Conservation (phyloP, 1,140 invertebrate genomes). For the Dolichoris vasculosae region DNA sequence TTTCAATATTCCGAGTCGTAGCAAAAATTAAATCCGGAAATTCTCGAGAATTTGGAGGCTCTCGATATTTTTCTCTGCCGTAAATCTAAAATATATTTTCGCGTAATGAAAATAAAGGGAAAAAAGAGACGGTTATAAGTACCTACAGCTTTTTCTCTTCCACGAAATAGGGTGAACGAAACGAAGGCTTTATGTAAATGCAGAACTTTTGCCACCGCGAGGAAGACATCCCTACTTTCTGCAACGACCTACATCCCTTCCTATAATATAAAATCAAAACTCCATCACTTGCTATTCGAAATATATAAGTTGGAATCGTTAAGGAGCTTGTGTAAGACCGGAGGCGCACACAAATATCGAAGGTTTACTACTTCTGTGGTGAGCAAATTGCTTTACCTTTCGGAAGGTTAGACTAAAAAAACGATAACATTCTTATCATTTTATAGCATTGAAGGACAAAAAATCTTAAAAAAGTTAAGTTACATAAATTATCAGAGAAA, state of each 20-base stretch:
- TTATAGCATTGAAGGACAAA: neutral
- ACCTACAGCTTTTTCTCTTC: neutral
- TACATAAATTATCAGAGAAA: neutral
- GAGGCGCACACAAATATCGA: neutral
- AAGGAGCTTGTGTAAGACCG: neutral
- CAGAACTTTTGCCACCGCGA: neutral
- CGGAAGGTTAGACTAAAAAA: neutral
- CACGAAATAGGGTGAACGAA: neutral
- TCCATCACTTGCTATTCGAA: neutral
- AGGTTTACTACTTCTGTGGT: neutral
- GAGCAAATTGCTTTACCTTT: neutral
- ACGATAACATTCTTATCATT: neutral
- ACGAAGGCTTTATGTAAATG: constrained; percentile 12
- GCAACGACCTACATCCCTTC: neutral
- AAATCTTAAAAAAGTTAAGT: neutral
- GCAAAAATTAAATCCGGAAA: too few species aligned
- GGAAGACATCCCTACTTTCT: neutral
- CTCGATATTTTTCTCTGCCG: neutral
- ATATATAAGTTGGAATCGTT: neutral
- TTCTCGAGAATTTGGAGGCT: neutral
- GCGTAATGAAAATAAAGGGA: neutral
- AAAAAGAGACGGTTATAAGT: neutral
- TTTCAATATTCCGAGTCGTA: neutral
- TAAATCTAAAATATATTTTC: neutral
- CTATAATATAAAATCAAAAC: neutral